Evolutionary conservation across 2,113 vertebrate species (phyloP).

Genomic region (Eidolon helvum): DNA sequence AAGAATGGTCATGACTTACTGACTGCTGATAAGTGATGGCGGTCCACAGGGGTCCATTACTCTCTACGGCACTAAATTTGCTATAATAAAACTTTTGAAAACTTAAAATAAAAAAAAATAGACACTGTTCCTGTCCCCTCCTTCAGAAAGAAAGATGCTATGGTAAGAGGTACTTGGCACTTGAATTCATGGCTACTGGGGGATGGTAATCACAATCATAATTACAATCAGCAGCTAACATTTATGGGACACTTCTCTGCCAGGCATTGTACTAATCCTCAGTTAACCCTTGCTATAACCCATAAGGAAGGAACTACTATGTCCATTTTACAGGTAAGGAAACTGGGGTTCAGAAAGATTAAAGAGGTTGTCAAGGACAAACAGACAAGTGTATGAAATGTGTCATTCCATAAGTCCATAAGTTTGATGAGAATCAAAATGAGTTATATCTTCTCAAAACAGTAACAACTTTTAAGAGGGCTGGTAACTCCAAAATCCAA

Average conservation of each 20-base stretch:
- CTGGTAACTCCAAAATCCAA: background rate
- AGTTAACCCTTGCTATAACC: background rate
- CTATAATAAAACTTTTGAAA: background rate
- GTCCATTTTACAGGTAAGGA: slow-evolving; percentile 11
- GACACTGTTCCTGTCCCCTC: background rate
- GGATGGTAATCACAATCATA: background rate
- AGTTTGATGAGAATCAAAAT: background rate
- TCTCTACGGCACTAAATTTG: background rate
- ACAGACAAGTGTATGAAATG: background rate
- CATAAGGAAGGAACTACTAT: background rate
- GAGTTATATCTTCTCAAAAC: background rate
- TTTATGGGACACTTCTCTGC: background rate
- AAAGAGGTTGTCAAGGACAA: background rate
- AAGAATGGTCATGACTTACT: background rate
- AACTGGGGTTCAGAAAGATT: background rate
- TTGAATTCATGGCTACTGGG: background rate
- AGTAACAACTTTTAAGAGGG: background rate
- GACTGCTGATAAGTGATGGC: background rate
- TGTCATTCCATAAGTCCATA: background rate
- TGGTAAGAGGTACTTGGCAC: background rate
- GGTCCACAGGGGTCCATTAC: background rate
- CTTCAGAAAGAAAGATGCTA: background rate
- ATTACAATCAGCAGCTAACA: background rate
- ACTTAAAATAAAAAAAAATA: slow-evolving; percentile 25
- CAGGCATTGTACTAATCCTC: background rate